Evolutionary conservation across 2,797 vertebrate genomes (phyloP).

Genomic region (Zalophus californianus): DNA sequence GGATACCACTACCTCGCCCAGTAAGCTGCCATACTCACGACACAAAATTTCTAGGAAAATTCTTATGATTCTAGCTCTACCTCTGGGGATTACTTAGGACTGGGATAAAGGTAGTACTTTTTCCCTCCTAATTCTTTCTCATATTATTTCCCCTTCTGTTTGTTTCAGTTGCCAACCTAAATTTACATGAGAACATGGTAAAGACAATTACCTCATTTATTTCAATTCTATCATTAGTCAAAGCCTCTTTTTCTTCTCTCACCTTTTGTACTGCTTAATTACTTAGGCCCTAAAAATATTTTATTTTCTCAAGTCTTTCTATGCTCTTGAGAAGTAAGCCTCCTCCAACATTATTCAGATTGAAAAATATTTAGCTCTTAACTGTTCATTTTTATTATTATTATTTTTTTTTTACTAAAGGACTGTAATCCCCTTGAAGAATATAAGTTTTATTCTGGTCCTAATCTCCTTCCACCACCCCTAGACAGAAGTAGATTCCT

Average conservation of each 20-base stretch:
- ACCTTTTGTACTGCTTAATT: slow-evolving; percentile 25
- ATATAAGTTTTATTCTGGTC: neutral
- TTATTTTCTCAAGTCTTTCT: slow-evolving; percentile 49
- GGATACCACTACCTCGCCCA: neutral
- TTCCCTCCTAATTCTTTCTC: neutral
- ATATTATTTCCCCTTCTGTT: neutral
- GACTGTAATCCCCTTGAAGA: neutral
- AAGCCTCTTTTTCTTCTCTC: neutral
- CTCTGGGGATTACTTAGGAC: neutral
- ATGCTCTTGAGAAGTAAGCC: neutral
- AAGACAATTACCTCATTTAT: slow-evolving; percentile 12
- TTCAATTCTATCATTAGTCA: slow-evolving; percentile 52
- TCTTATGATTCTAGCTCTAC: neutral
- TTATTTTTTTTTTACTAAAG: neutral
- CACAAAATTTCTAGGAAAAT: neutral
- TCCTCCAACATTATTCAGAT: neutral
- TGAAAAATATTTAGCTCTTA: slow-evolving; percentile 1
- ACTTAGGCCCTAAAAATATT: slow-evolving; percentile 24
- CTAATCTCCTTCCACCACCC: neutral
- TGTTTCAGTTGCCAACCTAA: slow-evolving; percentile 53
- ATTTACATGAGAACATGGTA: neutral
- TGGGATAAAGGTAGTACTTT: neutral
- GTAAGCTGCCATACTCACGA: neutral
- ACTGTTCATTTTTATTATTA: neutral
- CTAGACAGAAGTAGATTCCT: neutral